Percentiles rank a stretch among this genome's conserved stretches.
These are phyloP conservation scores for Octodonta nipae DNA, from an alignment of 2,888 invertebrate species.

Conservation along the genomic window DNA sequence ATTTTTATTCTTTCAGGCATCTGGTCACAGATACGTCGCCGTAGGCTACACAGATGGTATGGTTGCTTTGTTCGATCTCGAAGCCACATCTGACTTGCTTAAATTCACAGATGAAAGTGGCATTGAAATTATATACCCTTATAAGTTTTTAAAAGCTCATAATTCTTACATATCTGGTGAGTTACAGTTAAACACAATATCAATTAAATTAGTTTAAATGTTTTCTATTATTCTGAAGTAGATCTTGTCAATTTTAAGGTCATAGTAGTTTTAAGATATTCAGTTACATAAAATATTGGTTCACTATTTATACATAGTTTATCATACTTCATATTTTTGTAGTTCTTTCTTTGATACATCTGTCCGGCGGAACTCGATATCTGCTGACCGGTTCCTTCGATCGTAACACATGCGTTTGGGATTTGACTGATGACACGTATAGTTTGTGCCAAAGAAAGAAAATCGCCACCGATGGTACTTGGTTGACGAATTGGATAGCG, in stretches of 20 bases:
- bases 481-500: constrained; percentile 41
- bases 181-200: constrained; percentile 10
- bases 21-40: constrained; percentile 42
- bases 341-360: constrained; percentile 36
- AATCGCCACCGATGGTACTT: constrained; percentile 37
- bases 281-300: too few relatives aligned
- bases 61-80: constrained; percentile 50
- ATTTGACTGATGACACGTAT: constrained; percentile 39
- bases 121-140: constrained; percentile 42
- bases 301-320: too few relatives aligned
- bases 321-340: too few relatives aligned
- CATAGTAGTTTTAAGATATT: too few relatives aligned
- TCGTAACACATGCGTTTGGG: constrained; percentile 56
- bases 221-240: too few relatives aligned
- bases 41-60: constrained; percentile 58
- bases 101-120: constrained; percentile 29
- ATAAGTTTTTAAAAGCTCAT: constrained; percentile 46
- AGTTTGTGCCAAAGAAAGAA: constrained; percentile 32
- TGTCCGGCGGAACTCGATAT: constrained; percentile 46
- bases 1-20: constrained; percentile 34
- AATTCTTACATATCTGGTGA: constrained; percentile 45
- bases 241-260: too few relatives aligned
- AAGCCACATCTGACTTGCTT: constrained; percentile 38
- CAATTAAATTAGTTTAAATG: too few relatives aligned
- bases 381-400: constrained; percentile 53